Evolutionary conservation across 2,113 vertebrate genomes (phyloP).

Genomic region (Pionites leucogaster): DNA sequence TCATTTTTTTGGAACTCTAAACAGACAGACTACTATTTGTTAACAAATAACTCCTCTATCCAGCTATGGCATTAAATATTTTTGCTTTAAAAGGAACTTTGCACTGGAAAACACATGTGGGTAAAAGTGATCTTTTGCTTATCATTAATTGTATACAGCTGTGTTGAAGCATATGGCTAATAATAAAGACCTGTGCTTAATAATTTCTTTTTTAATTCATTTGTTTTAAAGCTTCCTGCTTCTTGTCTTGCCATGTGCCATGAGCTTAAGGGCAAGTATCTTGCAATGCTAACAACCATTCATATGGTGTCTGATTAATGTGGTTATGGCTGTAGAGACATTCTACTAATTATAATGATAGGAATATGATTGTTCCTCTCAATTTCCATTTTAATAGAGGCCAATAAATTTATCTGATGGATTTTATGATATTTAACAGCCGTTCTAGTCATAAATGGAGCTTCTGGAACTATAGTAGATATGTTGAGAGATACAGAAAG

Average conservation of each 20-base stretch:
- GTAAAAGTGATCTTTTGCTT: not conserved
- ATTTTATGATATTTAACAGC: not conserved
- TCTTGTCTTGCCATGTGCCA: not conserved
- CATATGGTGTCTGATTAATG: slow-evolving; percentile 6
- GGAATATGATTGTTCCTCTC: not conserved
- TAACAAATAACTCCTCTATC: not conserved
- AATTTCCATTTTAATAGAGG: slow-evolving; percentile 30
- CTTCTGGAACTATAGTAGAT: not conserved
- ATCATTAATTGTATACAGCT: not conserved
- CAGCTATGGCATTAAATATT: not conserved
- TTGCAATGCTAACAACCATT: not conserved
- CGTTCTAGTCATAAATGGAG: not conserved
- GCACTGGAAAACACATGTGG: not conserved
- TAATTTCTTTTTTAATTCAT: not conserved
- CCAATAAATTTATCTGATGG: not conserved
- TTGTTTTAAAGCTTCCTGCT: slow-evolving; percentile 17
- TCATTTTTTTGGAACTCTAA: not conserved
- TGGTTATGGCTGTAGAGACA: slow-evolving; percentile 13
- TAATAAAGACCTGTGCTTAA: not conserved
- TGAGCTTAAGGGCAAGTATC: slow-evolving; percentile 11
- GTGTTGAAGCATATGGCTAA: not conserved
- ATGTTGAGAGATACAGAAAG: not conserved
- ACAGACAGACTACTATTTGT: not conserved
- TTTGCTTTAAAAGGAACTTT: not conserved
- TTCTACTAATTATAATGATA: slow-evolving; percentile 13